phyloP scores from a whole-genome alignment of 1,140 invertebrate species.

The Ceratoteleas bidentatus region DNA sequence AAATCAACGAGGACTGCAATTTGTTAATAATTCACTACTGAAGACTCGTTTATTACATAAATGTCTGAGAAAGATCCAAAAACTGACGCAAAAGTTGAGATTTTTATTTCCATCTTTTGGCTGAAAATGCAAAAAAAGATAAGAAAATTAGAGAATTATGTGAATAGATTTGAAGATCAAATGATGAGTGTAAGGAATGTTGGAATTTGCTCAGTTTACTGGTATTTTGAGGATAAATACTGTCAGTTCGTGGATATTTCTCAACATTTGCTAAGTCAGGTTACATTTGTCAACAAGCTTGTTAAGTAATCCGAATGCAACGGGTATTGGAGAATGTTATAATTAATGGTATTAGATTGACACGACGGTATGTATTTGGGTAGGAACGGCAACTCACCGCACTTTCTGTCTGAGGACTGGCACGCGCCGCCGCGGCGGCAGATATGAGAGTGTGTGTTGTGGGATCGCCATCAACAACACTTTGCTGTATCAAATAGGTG shows the following conservation, averaged over 20 bases:
- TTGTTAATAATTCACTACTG: no score
- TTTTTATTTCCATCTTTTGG: no score
- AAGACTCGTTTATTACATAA: no score
- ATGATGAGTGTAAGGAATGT: no score
- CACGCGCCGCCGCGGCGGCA: constrained; percentile 83
- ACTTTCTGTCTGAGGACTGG: constrained; percentile 88
- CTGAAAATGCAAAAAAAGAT: no score
- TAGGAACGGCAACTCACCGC: constrained; percentile 76
- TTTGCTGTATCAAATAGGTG: constrained; percentile 86
- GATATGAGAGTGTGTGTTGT: constrained; percentile 83
- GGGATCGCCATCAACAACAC: constrained; percentile 84
- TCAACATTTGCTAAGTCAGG: constrained; percentile 19
- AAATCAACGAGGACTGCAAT: no score
- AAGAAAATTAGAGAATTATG: no score
- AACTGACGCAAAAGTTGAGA: no score
- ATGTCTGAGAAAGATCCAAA: no score
- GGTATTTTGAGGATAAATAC: background rate
- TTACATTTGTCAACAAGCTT: constrained; percentile 29
- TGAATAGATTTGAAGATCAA: no score
- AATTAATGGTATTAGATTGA: constrained; percentile 23
- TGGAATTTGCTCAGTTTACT: background rate
- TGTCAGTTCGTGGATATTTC: constrained; percentile 2
- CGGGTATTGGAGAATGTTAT: constrained; percentile 22
- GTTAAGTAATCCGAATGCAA: constrained; percentile 32
- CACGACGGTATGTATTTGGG: background rate